Percentiles rank a stretch among this genome's conserved stretches.
Evolutionary conservation across 2,888 invertebrate species (phyloP).

Genomic region (Abrostola tripartita): DNA sequence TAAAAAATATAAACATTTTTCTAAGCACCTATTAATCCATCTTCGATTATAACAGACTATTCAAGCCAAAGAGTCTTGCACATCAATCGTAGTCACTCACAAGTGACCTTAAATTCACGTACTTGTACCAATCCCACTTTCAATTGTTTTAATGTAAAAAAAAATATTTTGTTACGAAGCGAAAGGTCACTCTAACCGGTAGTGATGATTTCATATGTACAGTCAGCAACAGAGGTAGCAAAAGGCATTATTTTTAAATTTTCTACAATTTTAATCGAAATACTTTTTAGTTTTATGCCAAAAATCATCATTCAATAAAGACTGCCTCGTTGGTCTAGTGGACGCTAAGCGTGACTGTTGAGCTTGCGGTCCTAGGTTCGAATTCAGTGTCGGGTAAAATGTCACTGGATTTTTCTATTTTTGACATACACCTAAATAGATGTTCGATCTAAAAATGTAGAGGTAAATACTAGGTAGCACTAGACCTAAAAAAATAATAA

Average conservation of each 20-base stretch:
- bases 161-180: slow-evolving; percentile 64
- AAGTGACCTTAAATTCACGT: slow-evolving; percentile 70
- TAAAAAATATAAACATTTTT: slow-evolving; percentile 3
- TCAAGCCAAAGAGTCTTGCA: slow-evolving; percentile 40
- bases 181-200: slow-evolving; percentile 76
- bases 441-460: too few relatives aligned
- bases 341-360: too few relatives aligned
- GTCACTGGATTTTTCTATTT: too few relatives aligned
- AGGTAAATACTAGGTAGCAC: too few relatives aligned
- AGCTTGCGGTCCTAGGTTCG: too few relatives aligned
- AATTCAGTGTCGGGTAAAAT: too few relatives aligned
- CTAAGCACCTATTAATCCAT: slow-evolving; percentile 7
- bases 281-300: too few relatives aligned
- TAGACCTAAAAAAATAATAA: too few relatives aligned
- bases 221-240: not conserved
- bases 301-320: too few relatives aligned
- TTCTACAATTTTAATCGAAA: not conserved
- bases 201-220: slow-evolving; percentile 72
- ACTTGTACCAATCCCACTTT: slow-evolving; percentile 71
- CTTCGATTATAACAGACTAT: slow-evolving; percentile 33
- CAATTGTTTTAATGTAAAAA: slow-evolving; percentile 79
- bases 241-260: not conserved
- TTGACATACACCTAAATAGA: too few relatives aligned
- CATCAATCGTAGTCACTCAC: slow-evolving; percentile 49
- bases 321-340: too few relatives aligned